Evolutionary conservation across 2,113 vertebrate genomes (phyloP).

Genomic region (Mystacornis crossleyi): DNA sequence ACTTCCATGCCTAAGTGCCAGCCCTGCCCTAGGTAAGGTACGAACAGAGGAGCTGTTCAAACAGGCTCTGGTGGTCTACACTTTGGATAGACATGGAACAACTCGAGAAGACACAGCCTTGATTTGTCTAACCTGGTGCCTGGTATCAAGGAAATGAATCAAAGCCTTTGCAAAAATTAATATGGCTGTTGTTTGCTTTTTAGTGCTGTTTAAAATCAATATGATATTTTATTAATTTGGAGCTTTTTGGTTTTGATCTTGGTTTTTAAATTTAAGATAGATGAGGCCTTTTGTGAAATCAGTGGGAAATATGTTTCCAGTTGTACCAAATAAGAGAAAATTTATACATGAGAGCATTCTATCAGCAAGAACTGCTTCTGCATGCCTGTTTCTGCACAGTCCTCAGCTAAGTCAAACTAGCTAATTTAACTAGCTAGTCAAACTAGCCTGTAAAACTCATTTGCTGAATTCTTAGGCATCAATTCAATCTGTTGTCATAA

Average conservation of each 20-base stretch:
- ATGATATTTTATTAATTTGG: not conserved
- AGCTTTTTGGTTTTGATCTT: rapidly evolving
- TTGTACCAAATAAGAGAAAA: not conserved
- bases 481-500: not conserved
- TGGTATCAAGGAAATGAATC: not conserved
- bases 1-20: constrained; percentile 4
- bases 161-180: not conserved
- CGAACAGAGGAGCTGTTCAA: not conserved
- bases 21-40: not conserved
- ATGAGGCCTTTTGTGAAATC: not conserved
- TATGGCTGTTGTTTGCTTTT: not conserved
- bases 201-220: not conserved
- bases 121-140: not conserved
- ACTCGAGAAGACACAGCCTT: not conserved
- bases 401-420: not conserved
- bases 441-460: not conserved
- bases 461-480: not conserved
- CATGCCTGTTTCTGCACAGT: not conserved
- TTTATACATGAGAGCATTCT: not conserved
- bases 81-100: not conserved
- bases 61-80: not conserved
- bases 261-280: not conserved
- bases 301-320: not conserved
- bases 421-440: not conserved
- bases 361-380: not conserved